Conservation (phyloP, 2,888 invertebrate species). For the Drosophila niveifrons region DNA sequence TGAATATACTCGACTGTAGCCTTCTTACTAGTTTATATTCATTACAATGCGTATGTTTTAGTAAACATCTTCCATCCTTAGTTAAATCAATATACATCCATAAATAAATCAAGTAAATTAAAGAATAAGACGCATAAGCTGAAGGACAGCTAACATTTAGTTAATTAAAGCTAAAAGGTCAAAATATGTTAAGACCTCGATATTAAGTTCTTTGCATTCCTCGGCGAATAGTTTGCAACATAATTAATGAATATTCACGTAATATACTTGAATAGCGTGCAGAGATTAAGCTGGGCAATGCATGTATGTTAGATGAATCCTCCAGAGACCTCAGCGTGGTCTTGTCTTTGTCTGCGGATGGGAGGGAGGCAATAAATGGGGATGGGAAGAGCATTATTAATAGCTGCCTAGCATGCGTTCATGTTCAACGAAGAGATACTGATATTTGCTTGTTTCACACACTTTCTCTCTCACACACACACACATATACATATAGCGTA, state of each 20-base stretch:
- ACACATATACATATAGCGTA: constrained; percentile 85
- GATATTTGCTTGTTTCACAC: constrained; percentile 44
- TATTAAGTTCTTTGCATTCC: background rate
- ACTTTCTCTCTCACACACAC: constrained; percentile 13
- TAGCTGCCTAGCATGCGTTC: constrained; percentile 47
- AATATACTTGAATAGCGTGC: constrained; percentile 11
- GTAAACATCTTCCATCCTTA: too few relatives aligned
- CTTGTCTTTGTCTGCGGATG: constrained; percentile 28
- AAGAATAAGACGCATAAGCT: background rate
- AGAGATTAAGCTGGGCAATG: constrained; percentile 10
- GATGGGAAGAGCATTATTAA: constrained; percentile 44
- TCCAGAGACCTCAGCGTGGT: background rate
- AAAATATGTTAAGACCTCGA: background rate
- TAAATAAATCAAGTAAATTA: too few relatives aligned
- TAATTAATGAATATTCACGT: constrained; percentile 16
- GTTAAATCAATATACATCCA: too few relatives aligned
- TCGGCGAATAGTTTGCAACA: constrained; percentile 4
- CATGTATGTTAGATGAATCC: background rate
- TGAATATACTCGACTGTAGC: too few relatives aligned
- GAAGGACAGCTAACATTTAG: background rate
- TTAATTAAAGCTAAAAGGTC: background rate
- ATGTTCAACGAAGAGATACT: constrained; percentile 42
- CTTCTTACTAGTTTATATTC: too few relatives aligned
- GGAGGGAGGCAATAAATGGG: background rate
- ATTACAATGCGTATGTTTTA: too few relatives aligned